Evolutionary conservation across 2,888 invertebrate species (phyloP), one percentile per base, ranked within the genome.

Genomic region (Neelides folsomi): DNA sequence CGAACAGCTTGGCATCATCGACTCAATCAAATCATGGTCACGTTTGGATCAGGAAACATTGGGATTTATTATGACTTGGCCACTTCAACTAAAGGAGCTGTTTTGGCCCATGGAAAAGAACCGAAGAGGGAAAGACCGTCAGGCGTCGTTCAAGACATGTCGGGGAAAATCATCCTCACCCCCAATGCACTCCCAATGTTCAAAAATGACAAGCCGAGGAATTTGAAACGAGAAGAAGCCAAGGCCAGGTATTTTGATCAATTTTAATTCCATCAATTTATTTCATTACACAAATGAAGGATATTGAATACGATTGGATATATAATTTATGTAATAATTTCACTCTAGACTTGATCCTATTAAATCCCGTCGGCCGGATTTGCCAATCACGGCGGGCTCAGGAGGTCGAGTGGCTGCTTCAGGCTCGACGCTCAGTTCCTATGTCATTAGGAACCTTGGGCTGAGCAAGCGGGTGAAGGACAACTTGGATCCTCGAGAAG

Each of bases 101-200:
- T 89, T 66, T 70, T 93, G 1, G 94, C 93, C 67, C 85, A 86
- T 3, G 80, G 83, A 0, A 92, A 90, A 69, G 78, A 79, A 0
- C 80, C 82, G 62, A 77, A 83, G 49, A 87, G 84, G 68, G 79
- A 81, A 20, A 83, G 85, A 61, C 82, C 86, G 37, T 61, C 58
- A 49, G 56, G 55, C 18, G 58, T 65, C 13, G 58, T 60, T 1
- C 93, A 94, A 71, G 82, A 92, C 51, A 80, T 93, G 49, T 83
- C 88, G 47, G 82, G 86, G 0, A 86, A 90, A 62, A 89, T 94
- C 68, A 89, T 97, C 40, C 90, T 98, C 9, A 94, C 97, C 0
- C 97, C 94, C 0, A 90, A 95, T 68, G 90, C 97, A 0, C 71
- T 98, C 53, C 97, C 97, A 0, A 74, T 98, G 71, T 98, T 97